Conservation (phyloP, 2,113 vertebrate genomes). For the Cyanoliseus patagonus region DNA sequence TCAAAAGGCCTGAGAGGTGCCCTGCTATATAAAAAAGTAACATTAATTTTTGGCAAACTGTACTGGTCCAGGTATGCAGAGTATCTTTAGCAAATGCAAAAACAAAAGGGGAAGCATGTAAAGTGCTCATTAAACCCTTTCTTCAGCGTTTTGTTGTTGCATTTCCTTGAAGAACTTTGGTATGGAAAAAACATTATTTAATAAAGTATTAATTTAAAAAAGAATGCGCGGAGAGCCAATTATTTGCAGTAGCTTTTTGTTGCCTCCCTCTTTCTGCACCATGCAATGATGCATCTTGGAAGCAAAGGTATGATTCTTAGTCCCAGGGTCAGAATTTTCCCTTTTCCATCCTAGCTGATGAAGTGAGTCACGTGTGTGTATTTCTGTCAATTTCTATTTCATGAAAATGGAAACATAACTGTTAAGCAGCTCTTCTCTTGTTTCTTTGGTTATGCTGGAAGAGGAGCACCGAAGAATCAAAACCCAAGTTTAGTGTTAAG, state of each 20-base stretch:
- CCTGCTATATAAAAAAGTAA: neutral
- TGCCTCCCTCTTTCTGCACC: neutral
- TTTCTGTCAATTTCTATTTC: neutral
- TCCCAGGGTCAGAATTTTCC: neutral
- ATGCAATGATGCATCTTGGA: neutral
- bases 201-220: neutral
- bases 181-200: neutral
- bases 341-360: neutral
- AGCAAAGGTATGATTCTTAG: neutral
- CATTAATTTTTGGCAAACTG: neutral
- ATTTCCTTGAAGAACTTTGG: neutral
- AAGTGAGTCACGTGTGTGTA: neutral
- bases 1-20: neutral
- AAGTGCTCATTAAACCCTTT: neutral
- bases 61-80: neutral
- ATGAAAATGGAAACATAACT: neutral
- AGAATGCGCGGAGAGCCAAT: neutral
- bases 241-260: neutral
- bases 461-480: neutral
- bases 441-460: neutral
- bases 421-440: neutral
- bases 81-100: neutral
- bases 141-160: neutral
- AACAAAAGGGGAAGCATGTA: neutral
- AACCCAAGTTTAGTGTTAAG: neutral